These are phyloP conservation scores for Ceriagrion tenellum DNA, from an alignment of 2,888 invertebrate species.

Conservation along the genomic window DNA sequence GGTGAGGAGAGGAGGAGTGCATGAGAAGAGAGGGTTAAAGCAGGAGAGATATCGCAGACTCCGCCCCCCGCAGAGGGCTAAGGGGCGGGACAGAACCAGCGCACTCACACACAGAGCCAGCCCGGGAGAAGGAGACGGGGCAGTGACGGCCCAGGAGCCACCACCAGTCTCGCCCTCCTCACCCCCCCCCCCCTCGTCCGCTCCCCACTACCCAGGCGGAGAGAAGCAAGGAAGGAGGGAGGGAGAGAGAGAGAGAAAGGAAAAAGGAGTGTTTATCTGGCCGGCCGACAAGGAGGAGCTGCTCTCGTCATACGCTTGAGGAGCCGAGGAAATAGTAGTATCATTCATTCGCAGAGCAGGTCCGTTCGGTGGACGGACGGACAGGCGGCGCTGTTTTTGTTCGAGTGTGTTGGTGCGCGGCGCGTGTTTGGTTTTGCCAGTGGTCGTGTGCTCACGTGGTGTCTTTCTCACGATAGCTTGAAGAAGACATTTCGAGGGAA, in stretches of 20 bases:
- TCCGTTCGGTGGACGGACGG: slow-evolving; percentile 51
- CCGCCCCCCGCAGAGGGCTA: slow-evolving; percentile 61
- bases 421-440: not conserved
- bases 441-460: slow-evolving; percentile 21
- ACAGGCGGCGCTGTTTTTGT: not conserved
- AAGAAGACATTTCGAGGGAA: not conserved
- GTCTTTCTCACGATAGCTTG: not conserved
- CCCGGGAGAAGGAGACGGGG: not conserved
- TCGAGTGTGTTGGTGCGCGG: not conserved
- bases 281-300: slow-evolving; percentile 59
- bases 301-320: slow-evolving; percentile 60
- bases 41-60: slow-evolving; percentile 48
- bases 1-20: not conserved
- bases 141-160: slow-evolving; percentile 31
- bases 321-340: slow-evolving; percentile 50
- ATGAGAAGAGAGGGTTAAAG: not conserved
- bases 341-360: slow-evolving; percentile 56
- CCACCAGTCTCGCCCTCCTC: not conserved
- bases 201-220: not conserved
- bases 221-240: not conserved
- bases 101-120: not conserved
- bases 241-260: slow-evolving; percentile 25
- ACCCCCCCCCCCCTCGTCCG: too few species aligned
- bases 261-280: slow-evolving; percentile 61
- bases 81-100: slow-evolving; percentile 51